phyloP scores from a whole-genome alignment of 2,113 vertebrate genomes.

The Laticauda laticaudata region DNA sequence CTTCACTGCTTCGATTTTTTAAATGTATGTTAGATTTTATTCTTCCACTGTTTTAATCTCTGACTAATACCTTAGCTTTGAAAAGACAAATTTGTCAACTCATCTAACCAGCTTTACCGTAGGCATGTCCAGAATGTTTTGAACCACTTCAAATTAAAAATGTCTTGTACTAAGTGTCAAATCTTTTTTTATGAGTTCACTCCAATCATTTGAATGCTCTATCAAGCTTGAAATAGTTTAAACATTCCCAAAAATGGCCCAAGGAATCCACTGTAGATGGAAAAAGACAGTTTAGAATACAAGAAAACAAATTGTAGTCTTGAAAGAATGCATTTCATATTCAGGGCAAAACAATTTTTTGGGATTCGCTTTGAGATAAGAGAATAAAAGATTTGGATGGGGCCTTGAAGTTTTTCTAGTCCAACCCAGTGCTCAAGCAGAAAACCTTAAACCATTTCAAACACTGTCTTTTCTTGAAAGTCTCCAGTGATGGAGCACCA shows the following conservation, averaged over 20 bases:
- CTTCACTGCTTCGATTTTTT: not conserved
- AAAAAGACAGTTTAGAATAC: not conserved
- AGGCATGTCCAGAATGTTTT: not conserved
- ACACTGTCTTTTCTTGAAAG: too few species aligned
- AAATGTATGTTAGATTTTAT: not conserved
- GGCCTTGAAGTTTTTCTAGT: not conserved
- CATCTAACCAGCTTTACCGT: not conserved
- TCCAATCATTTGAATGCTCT: not conserved
- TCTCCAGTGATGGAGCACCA: too few species aligned
- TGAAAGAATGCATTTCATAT: not conserved
- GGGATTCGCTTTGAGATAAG: not conserved
- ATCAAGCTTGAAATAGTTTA: not conserved
- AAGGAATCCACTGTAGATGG: not conserved
- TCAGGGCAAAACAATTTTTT: not conserved
- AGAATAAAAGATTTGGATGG: not conserved
- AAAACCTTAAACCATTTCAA: too few species aligned
- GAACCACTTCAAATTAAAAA: not conserved
- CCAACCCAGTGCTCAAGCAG: too few species aligned
- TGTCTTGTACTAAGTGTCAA: not conserved
- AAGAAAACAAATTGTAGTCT: not conserved
- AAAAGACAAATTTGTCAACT: not conserved
- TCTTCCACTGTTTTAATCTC: not conserved
- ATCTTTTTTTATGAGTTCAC: not conserved
- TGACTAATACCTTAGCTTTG: not conserved
- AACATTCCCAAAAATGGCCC: not conserved